Percentiles rank a stretch among this genome's conserved stretches.
Conservation (phyloP, 2,888 invertebrate genomes). For the Tenthredo notha region DNA sequence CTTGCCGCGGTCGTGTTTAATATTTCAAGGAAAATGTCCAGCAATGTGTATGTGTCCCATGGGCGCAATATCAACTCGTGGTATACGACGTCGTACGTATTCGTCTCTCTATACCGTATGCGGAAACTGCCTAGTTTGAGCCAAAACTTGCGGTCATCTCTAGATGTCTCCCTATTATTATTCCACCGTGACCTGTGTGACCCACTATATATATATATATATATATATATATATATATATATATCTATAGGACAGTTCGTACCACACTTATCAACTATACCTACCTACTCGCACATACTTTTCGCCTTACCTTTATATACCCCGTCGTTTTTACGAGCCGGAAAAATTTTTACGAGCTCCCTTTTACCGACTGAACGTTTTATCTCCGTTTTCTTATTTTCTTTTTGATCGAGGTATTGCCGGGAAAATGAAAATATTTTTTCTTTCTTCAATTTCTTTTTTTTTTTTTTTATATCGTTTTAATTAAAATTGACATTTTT, state of each 20-base stretch:
- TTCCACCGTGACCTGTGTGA: constrained; percentile 10
- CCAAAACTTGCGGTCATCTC: constrained; percentile 30
- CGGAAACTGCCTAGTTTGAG: neutral
- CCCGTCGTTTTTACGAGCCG: constrained; percentile 12
- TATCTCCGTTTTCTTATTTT: neutral
- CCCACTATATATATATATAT: too few species aligned
- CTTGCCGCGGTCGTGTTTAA: constrained; percentile 11
- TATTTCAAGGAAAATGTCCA: constrained; percentile 40
- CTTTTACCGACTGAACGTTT: neutral
- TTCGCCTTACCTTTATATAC: constrained; percentile 1
- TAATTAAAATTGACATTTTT: neutral
- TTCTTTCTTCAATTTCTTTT: neutral
- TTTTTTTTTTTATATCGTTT: neutral
- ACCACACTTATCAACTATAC: constrained; percentile 31
- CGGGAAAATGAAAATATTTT: neutral
- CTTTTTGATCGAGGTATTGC: neutral
- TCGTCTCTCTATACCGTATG: constrained; percentile 18
- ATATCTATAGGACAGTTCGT: neutral
- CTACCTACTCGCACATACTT: constrained; percentile 27
- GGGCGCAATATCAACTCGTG: neutral
- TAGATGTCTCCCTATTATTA: constrained; percentile 29
- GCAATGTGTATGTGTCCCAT: constrained; percentile 11
- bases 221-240: neutral
- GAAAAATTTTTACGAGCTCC: constrained; percentile 40
- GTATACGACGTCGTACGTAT: constrained; percentile 22